Base-by-base conservation (phyloP, 2,113 vertebrate genomes). In the Prochilodus magdalenae region DNA sequence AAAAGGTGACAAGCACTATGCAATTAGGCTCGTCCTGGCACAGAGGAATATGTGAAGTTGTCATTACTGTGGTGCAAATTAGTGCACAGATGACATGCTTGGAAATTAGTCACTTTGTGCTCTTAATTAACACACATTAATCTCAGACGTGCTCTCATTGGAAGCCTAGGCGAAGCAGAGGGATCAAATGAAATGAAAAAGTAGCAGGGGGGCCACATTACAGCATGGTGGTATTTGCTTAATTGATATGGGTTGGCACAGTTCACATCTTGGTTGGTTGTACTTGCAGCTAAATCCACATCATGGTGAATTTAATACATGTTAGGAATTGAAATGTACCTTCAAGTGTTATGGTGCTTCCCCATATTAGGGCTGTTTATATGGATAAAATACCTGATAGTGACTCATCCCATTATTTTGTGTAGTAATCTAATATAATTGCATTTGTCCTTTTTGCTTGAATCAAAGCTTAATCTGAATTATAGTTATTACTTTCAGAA, bases 41-140 rank as follows among this genome's bases (percentile, higher is more conserved):
- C 62, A 24, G 33, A 65, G 67, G 78, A 73, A 86, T 80, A 53
- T 87, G 74, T 62, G 87, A 86, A 85, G 44, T 79, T 90, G 84
- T 90, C 87, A 85, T 90, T 83, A 87, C 79, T 83, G 80, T 80
- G 87, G 80, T 83, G 78, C 81, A 89, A 85, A 90, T 88, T 83
- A 87, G 86, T 82, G 87, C 73, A 86, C 29, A 73, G 79, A 82
- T 85, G 86, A 91, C 87, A 88, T 80, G 82, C 16, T 81, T 84
- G 75, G 49, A 85, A 86, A 89, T 89, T 89, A 88, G 84, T 88
- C 86, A 88, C 86, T 86, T 86, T 87, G 81, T 81, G 66, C 75
- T 85, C 82, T 90, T 90, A 88, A 89, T 91, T 87, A 90, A 86
- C 85, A 75, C 75, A 78, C 75, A 86, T 88, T 90, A 89, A 91